A percentile compares a stretch with the other conserved stretches of the same genome.
phyloP scores from a whole-genome alignment of 2,797 vertebrate genomes.

The Xenopus petersii region DNA sequence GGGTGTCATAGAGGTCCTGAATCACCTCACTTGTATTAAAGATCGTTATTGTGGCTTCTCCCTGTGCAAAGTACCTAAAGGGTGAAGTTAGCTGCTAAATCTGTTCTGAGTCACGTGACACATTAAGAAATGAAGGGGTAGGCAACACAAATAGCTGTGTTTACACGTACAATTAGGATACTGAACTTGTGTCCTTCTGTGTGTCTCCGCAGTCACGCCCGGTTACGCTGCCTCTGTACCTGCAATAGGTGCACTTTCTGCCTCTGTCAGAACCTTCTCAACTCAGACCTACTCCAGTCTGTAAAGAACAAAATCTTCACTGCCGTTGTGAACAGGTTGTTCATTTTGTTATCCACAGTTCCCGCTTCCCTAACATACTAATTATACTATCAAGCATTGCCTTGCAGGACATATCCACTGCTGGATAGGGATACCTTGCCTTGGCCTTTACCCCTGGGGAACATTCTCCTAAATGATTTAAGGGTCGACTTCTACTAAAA shows the following conservation, averaged over 20 bases:
- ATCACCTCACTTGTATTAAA: no score
- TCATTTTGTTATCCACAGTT: slow-evolving; percentile 74
- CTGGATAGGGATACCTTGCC: background rate
- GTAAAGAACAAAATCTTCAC: slow-evolving; percentile 96
- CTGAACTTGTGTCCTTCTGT: slow-evolving; percentile 80
- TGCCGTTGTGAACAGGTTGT: slow-evolving; percentile 94
- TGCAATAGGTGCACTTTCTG: slow-evolving; percentile 98
- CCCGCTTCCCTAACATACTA: slow-evolving; percentile 51
- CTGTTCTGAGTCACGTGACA: no score
- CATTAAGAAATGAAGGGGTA: no score
- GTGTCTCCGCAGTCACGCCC: slow-evolving; percentile 94
- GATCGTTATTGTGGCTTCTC: no score
- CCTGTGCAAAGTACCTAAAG: no score
- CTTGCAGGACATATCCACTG: background rate
- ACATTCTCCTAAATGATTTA: no score
- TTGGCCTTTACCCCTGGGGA: no score
- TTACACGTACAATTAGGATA: slow-evolving; percentile 12
- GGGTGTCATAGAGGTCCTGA: no score
- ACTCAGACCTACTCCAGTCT: slow-evolving; percentile 94
- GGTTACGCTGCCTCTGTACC: slow-evolving; percentile 93
- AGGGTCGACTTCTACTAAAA: no score
- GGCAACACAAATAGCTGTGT: no score
- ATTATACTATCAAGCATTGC: background rate
- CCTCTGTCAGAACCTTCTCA: slow-evolving; percentile 98
- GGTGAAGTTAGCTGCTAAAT: no score